phyloP scores from a whole-genome alignment of 1,140 invertebrate species.

The Diploscapter pachys region DNA sequence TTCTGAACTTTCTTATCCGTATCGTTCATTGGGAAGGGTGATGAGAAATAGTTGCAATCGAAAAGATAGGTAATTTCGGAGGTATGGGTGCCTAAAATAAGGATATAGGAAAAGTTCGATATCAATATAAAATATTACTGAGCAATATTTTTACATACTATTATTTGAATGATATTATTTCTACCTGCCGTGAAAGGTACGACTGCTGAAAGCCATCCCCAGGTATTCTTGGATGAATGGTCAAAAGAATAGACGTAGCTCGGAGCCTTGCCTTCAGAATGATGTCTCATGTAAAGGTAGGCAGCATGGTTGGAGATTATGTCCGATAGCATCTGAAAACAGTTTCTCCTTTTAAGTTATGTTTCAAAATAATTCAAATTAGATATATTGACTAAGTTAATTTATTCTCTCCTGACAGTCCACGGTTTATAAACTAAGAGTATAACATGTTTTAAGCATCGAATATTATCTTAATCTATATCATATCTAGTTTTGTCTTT shows the following conservation, averaged over 20 bases:
- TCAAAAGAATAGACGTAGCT: conserved; percentile 13
- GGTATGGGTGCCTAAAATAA: conserved; percentile 9
- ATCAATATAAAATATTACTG: too few species aligned
- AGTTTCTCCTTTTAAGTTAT: too few species aligned
- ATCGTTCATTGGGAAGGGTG: conserved; percentile 5
- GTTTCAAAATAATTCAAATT: too few species aligned
- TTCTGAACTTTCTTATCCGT: conserved; percentile 9
- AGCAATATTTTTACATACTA: too few species aligned
- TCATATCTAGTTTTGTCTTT: too few species aligned
- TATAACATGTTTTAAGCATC: too few species aligned
- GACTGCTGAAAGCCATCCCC: conserved; percentile 4
- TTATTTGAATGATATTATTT: too few species aligned
- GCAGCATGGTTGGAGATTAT: conserved; percentile 15
- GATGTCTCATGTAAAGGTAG: conserved; percentile 3
- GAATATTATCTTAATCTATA: too few species aligned
- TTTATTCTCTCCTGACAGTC: too few species aligned
- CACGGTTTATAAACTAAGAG: too few species aligned
- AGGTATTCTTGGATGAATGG: conserved; percentile 1
- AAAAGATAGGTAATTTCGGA: conserved; percentile 19
- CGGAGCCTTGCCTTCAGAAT: not conserved
- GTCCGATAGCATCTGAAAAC: conserved; percentile 14
- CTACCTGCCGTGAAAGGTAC: conserved; percentile 8
- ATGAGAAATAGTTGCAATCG: conserved; percentile 13
- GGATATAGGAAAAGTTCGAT: too few species aligned
- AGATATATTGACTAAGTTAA: too few species aligned